These are phyloP conservation scores for Brachyopa scutellaris DNA, from an alignment of 2,888 invertebrate genomes.

Conservation along the genomic window DNA sequence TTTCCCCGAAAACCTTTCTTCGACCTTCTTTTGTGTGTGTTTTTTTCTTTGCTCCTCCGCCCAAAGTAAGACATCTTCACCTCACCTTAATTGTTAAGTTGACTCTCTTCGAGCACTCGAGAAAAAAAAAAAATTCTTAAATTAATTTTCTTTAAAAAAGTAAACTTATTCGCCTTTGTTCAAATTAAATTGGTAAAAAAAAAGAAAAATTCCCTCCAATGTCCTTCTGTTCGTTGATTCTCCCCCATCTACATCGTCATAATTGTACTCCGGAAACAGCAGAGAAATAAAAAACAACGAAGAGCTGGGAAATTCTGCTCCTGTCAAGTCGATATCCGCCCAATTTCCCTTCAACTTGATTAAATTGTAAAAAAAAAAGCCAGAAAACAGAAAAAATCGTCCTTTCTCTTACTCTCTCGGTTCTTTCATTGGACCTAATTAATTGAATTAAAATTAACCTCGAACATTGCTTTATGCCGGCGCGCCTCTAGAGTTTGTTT, in stretches of 20 bases:
- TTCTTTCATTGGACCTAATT: constrained; percentile 52
- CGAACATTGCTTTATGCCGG: constrained; percentile 42
- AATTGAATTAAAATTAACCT: constrained; percentile 66
- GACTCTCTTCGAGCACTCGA: constrained; percentile 30
- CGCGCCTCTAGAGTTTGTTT: background rate
- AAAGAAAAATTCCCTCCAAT: constrained; percentile 11
- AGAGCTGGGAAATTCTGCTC: constrained; percentile 26
- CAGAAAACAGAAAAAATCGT: background rate
- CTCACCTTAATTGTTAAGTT: constrained; percentile 56
- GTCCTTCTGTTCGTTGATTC: constrained; percentile 24
- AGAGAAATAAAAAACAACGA: constrained; percentile 7
- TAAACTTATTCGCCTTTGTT: constrained; percentile 51
- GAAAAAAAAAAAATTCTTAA: constrained; percentile 34
- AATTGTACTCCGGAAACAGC: constrained; percentile 51
- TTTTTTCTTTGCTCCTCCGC: background rate
- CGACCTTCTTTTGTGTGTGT: constrained; percentile 16
- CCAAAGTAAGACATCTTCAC: constrained; percentile 36
- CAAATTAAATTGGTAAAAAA: constrained; percentile 25
- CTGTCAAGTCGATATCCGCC: constrained; percentile 66
- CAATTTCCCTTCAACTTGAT: constrained; percentile 64
- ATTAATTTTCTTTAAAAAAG: constrained; percentile 45
- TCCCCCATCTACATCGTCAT: constrained; percentile 44
- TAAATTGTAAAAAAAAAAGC: constrained; percentile 28
- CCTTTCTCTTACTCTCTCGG: background rate
- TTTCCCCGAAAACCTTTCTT: background rate